Percentiles rank a stretch among this genome's conserved stretches.
phyloP scores from a whole-genome alignment of 2,888 invertebrate genomes.

The Xanthia icteritia region DNA sequence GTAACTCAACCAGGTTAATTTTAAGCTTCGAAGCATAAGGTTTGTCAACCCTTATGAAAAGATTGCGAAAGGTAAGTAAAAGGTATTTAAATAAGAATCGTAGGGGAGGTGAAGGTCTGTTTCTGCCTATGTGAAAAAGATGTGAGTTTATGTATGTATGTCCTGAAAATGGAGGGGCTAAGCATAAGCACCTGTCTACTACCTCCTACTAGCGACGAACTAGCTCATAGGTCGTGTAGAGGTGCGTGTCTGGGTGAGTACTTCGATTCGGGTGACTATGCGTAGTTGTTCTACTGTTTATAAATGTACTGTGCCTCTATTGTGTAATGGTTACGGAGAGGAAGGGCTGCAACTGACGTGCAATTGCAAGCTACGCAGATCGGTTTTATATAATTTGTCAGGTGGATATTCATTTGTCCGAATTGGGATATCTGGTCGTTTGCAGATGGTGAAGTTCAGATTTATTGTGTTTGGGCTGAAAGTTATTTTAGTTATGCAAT shows the following conservation, averaged over 20 bases:
- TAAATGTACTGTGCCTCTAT: conserved; percentile 1
- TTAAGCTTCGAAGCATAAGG: neutral
- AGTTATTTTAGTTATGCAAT: neutral
- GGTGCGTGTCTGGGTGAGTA: neutral
- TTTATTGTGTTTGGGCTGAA: conserved; percentile 13
- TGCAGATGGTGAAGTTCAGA: conserved; percentile 12
- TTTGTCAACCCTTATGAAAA: neutral
- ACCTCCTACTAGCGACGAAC: neutral
- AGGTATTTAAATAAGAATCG: too few relatives aligned
- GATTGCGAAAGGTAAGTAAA: neutral
- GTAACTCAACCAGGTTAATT: conserved; percentile 8
- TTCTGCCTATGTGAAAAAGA: too few relatives aligned
- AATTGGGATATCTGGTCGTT: conserved; percentile 13
- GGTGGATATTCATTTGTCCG: conserved; percentile 14
- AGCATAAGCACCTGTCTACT: neutral
- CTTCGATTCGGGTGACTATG: neutral
- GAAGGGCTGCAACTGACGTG: conserved; percentile 57
- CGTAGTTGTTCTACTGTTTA: conserved; percentile 11
- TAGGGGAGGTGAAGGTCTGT: neutral
- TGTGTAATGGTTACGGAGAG: conserved; percentile 35
- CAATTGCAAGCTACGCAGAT: conserved; percentile 38
- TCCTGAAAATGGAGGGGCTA: neutral
- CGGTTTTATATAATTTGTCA: conserved; percentile 44
- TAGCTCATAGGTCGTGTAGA: neutral
- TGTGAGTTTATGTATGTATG: neutral